Evolutionary conservation across 2,797 vertebrate genomes (phyloP).

Genomic region (Mallotus villosus): DNA sequence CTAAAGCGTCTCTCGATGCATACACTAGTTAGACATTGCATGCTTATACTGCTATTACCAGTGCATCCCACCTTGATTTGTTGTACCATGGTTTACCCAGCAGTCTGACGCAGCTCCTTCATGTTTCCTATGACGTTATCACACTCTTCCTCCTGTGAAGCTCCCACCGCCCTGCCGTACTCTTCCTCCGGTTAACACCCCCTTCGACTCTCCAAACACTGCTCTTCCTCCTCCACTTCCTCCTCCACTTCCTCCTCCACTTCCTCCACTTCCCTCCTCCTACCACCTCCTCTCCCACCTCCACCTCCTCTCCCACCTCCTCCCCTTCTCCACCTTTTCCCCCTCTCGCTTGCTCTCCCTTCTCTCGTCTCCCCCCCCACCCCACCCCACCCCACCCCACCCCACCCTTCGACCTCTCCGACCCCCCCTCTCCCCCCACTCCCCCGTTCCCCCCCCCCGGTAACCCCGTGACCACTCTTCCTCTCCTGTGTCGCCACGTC

Average conservation of each 20-base stretch:
- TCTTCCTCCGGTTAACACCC: slow-evolving; percentile 37
- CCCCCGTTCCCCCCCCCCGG: slow-evolving; percentile 55
- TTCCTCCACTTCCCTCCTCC: slow-evolving; percentile 23
- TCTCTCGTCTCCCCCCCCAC: slow-evolving; percentile 19
- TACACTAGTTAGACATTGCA: background rate
- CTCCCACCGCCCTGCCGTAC: slow-evolving; percentile 45
- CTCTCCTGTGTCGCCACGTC: slow-evolving; percentile 54
- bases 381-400: slow-evolving; percentile 37
- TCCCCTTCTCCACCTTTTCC: slow-evolving; percentile 31
- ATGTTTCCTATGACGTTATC: slow-evolving; percentile 56
- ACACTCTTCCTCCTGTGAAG: slow-evolving; percentile 67
- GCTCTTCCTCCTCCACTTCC: slow-evolving; percentile 11
- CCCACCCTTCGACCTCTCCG: slow-evolving; percentile 14
- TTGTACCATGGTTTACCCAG: slow-evolving; percentile 55
- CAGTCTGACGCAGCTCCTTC: slow-evolving; percentile 55
- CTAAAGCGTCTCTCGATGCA: background rate
- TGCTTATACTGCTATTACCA: background rate
- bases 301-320: slow-evolving; percentile 29
- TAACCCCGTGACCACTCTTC: slow-evolving; percentile 62
- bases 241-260: slow-evolving; percentile 31
- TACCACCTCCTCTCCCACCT: slow-evolving; percentile 30
- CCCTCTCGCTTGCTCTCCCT: slow-evolving; percentile 24
- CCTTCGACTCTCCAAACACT: background rate
- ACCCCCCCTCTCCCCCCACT: slow-evolving; percentile 24
- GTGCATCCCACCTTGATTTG: slow-evolving; percentile 31